Evolutionary conservation across 1,140 invertebrate genomes (phyloP), one percentile per base, ranked within the genome.

Genomic region (Nixonia krombeini): DNA sequence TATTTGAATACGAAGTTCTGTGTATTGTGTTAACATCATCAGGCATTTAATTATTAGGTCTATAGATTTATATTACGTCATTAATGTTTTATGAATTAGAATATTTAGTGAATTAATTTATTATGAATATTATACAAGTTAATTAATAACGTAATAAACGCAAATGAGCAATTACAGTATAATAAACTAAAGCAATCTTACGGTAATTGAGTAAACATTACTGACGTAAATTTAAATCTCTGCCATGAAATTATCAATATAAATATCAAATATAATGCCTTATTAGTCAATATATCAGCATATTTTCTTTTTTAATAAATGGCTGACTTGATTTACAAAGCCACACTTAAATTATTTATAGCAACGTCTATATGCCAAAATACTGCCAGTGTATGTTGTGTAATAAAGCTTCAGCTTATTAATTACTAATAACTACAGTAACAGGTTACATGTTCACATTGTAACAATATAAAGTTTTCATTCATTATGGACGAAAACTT

Each of bases 201-300:
- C 21, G 6, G 21, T 21, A 51, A 47, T 64, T 69, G 47, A 49
- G 31, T 55, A 37, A 38, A 55, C 15, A 8, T 38, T 31, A 21
- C 1, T 37, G 23, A 56, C 47, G 50, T 53, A 70, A 35, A 66
- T 55, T 61, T 51, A 13, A 46, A 33, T 64, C 28, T 50, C 49
- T 55, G 55, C 66, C 38, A 47, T 28, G 37, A 12, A 56, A 51
- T 38, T 25, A 65, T 66, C 63, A 69, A 50, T 57, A 38, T 40
- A 52, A 66, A 72, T 76, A 77, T 80, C 68, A 76, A 76, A 76
- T 66, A 41, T 55, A 73, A 75, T 76, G 73, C 72, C 75, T 78
- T 80, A 76, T 72, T 64, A 44, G 55, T 78, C 44, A 55, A 72
- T 63, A 72, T 25, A 56, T 70, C 31, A 16, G 52, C 12, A 56